These are phyloP conservation scores for Polyergus mexicanus DNA, from an alignment of 1,140 invertebrate genomes.

Conservation along the genomic window DNA sequence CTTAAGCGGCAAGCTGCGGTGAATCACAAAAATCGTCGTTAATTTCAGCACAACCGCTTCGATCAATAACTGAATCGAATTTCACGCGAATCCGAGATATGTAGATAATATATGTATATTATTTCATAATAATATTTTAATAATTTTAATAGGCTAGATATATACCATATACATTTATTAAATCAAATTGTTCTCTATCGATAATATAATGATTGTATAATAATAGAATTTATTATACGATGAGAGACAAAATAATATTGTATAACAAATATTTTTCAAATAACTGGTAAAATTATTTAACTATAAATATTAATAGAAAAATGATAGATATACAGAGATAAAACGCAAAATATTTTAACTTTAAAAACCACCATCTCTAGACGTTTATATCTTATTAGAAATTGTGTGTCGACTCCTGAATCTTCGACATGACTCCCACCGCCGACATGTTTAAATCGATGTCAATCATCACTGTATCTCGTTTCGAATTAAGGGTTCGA, in stretches of 20 bases:
- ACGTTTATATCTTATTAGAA: not conserved
- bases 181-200: not conserved
- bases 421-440: not conserved
- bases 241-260: too few species aligned
- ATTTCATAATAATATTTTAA: not conserved
- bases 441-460: not conserved
- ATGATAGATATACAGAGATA: not conserved
- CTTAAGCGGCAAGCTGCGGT: not conserved
- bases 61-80: not conserved
- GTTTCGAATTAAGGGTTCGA: conserved; percentile 2
- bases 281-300: too few species aligned
- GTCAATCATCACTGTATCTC: not conserved
- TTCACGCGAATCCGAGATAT: not conserved
- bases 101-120: too few species aligned
- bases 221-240: not conserved
- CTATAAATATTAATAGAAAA: conserved; percentile 3
- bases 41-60: not conserved
- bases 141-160: not conserved
- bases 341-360: not conserved
- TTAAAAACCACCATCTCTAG: not conserved
- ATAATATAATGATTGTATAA: conserved; percentile 9
- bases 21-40: not conserved
- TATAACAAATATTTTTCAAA: not conserved
- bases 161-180: not conserved
- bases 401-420: too few species aligned